Base-by-base conservation (phyloP, 2,888 invertebrate genomes). In the Laothoe populi region DNA sequence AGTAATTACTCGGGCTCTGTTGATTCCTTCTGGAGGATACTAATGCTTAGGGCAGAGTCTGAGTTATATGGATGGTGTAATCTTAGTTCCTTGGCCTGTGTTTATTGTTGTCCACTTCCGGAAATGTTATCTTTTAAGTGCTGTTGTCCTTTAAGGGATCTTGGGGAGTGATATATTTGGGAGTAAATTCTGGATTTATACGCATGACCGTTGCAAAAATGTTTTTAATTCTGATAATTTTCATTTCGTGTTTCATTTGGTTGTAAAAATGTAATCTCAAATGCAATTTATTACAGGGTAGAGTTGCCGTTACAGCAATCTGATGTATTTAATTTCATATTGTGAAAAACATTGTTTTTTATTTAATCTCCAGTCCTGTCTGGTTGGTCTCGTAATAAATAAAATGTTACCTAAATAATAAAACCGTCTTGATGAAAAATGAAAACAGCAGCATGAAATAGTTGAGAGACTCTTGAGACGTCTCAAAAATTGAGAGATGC, bases 1-100 rank as follows among this genome's bases (percentile, higher is more conserved):
- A 78, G 88, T 91, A 91, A 92, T 91, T 90, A 90, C 84, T 78
- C 75, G 83, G 88, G 87, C 81, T 78, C 83, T 79, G 78, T 82
- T 81, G 78, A 78, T 82, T 81, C 77, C 77, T 81, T 71, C 70
- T 79, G 72, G 61, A 71, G 68, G 72, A 74, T 75, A 65, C 67
- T 66, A 72, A 71, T 72, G 75, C 75, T 82, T 76, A 77, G 70
- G 70, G 49, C 61, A 60, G 57, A 35, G 64, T 66, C 71, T 75
- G 72, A 78, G 78, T 82, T 75, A 78, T 77, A 74, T 76, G 67
- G 45, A 45, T 57, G 26, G 65, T 57, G 59, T 60, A 60, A 65
- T 48, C 63, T 49, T 60, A 26, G 26, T 44, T 35, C 26, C 31
- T 58, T 19, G 58, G 24, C 13, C 24, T 19, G 35, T 46, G 61